Base-by-base conservation (phyloP, 2,797 vertebrate genomes). In the Sphaeramia orbicularis region DNA sequence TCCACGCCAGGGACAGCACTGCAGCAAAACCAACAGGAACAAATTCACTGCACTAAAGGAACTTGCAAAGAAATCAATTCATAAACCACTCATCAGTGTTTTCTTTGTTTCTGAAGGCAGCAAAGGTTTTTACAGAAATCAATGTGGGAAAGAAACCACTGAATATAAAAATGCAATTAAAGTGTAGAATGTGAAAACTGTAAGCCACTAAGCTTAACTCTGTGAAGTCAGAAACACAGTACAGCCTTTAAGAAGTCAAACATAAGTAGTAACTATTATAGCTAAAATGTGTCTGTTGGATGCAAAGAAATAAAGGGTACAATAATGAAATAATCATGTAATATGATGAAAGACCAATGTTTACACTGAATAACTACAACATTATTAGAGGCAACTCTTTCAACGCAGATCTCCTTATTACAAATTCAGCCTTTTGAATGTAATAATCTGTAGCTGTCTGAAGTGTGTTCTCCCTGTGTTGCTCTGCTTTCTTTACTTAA, bases 1-100 rank as follows among this genome's bases (percentile, higher is more conserved):
- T 69, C 65, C 67, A 76, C 74, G 62, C n/a, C 47, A 48, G 71
- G 44, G 64, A 83, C 52, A 30, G 35, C 56, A 61, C 65, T 73
- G 65, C 71, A 73, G 55, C 71, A 74, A 76, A 78, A 70, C 32
- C 61, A 59, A 35, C 45, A 7, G 36, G 1, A 75, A 56, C 56
- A 77, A 78, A 82, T 71, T 48, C 45, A 53, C 49, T 35, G 30
- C 47, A 47, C 24, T 65, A 48, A 54, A 21, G 9, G 6, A 70
- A 38, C 27, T 66, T 21, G 19, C 41, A 57, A 71, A 76, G 47
- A 43, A 21, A 21, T 21, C 19, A 21, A 21, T 2, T 21, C 19
- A 21, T 21, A 21, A 21, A 21, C 19, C 19, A 4, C 19, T 21
- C 19, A 21, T 21, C 19, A 21, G 19, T 21, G 19, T 21, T 21